Conservation (phyloP, 2,797 vertebrate species). For the Tangara arthus region DNA sequence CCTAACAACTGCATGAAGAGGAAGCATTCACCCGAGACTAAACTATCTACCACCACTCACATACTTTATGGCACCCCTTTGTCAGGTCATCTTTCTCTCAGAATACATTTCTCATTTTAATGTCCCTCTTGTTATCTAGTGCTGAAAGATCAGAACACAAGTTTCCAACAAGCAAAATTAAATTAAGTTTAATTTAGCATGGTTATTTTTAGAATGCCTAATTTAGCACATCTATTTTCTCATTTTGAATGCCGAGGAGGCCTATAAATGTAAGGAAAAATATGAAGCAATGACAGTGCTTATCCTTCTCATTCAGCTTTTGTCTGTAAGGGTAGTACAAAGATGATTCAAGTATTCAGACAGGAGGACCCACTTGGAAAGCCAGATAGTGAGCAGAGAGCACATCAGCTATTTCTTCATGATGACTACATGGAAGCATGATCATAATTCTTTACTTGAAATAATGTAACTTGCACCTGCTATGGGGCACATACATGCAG, state of each 20-base stretch:
- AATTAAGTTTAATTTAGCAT: neutral
- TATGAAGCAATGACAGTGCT: neutral
- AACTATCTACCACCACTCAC: neutral
- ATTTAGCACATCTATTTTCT: neutral
- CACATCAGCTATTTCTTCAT: neutral
- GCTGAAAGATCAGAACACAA: neutral
- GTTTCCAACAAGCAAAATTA: neutral
- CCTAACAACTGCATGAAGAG: accelerated
- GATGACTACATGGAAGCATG: neutral
- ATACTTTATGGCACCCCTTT: neutral
- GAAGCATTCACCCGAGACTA: neutral
- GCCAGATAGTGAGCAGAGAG: neutral
- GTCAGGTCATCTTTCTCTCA: neutral
- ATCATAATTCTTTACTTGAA: neutral
- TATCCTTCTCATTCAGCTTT: neutral
- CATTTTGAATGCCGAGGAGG: neutral
- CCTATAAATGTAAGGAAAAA: neutral
- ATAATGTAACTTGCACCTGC: neutral
- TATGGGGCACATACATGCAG: neutral
- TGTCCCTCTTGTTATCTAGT: neutral
- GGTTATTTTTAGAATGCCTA: neutral
- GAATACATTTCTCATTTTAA: neutral
- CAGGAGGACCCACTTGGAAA: neutral
- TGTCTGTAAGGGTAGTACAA: neutral
- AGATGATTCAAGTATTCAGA: neutral